Evolutionary conservation across 2,113 vertebrate genomes (phyloP), one percentile per base, ranked within the genome.

Genomic region (Sander vitreus): DNA sequence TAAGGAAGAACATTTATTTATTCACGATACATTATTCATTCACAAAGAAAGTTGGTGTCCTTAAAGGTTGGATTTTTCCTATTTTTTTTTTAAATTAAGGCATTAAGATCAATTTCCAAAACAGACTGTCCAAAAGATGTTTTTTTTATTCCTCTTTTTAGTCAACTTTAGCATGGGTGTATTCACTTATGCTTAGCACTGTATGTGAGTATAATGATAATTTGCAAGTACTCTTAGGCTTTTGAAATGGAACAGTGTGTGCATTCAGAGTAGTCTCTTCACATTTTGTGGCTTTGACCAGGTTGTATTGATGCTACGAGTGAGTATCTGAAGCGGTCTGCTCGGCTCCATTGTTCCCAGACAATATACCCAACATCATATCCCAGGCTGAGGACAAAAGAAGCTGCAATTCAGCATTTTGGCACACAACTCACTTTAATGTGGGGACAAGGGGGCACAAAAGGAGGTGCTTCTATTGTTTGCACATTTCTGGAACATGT

Each of bases 371-470:
- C 64, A 76, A 85, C 85, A 91, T 86, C 27, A 83, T 77, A 71
- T 81, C 72, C 78, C 72, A 74, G 75, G 55, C 74, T 36, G 65
- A 51, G 73, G 67, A 93, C 91, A 94, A 92, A 91, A 85, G 83
- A 89, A 81, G 51, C 77, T 69, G 81, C 9, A 55, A 39, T 80
- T 90, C 85, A 93, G 93, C 90, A n/a, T 79, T 91, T 87, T 85
- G 65, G 67, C 66, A 73, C 87, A 84, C 81, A 89, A 23, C 30
- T 4, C 67, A 78, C 30, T 80, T 85, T 80, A 84, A 82, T 81
- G 69, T 76, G 51, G 25, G 58, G 53, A 77, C 70, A 85, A 78
- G 45, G 16, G 79, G 68, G 45, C 48, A 76, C 36, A 36, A 75
- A 86, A 8, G 21, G 33, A 74, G 54, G 3, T n/a, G 23, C 47